Percentiles rank a stretch among this genome's conserved stretches.
phyloP scores from a whole-genome alignment of 64 coral and sea anemone species.

The Porites lutea region DNA sequence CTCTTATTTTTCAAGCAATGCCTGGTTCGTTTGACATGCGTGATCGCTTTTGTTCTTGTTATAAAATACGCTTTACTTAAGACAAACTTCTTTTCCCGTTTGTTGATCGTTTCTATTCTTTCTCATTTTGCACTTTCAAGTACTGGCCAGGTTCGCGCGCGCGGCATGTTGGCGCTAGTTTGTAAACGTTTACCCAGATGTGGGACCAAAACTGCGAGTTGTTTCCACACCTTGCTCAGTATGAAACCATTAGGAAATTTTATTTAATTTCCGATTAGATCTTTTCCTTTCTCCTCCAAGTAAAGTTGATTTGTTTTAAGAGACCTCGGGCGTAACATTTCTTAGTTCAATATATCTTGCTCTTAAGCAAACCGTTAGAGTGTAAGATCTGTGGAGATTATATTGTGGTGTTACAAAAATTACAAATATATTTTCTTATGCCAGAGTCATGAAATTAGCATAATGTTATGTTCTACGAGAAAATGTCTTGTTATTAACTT shows the following conservation, averaged over 20 bases:
- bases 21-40: conserved; percentile 1
- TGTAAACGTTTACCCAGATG: conserved; percentile 25
- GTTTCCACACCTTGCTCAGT: conserved; percentile 27
- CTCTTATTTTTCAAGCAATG: not conserved
- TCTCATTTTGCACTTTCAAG: not conserved
- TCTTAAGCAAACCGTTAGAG: not conserved
- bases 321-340: not conserved
- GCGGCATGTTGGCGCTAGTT: not conserved
- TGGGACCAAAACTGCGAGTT: not conserved
- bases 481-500: not conserved
- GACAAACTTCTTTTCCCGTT: not conserved
- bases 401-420: not conserved
- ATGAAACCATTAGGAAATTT: conserved; percentile 1
- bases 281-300: conserved; percentile 3
- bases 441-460: not conserved
- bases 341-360: not conserved
- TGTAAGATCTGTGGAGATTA: not conserved
- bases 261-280: conserved; percentile 9
- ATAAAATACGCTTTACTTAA: not conserved
- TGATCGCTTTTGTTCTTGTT: not conserved
- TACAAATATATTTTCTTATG: not conserved
- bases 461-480: not conserved
- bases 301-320: conserved; percentile 1
- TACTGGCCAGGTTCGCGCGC: not conserved
- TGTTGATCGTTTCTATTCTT: not conserved